phyloP scores from a whole-genome alignment of 1,140 invertebrate species.

The Microplitis mediator region DNA sequence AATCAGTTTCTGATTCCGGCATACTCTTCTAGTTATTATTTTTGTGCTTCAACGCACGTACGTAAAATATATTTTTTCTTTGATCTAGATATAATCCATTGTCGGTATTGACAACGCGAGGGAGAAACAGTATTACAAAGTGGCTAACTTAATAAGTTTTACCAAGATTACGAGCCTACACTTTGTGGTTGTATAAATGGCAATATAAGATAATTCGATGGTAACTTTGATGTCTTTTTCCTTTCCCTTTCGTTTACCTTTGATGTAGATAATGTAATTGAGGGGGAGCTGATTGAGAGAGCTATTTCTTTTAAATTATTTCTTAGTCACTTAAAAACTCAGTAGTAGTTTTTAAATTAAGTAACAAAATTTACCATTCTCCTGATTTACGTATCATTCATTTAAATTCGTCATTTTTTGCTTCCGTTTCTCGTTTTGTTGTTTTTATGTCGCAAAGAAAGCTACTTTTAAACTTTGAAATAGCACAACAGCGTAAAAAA shows the following conservation, averaged over 20 bases:
- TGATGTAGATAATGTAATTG: too few species aligned
- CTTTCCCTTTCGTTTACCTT: neutral
- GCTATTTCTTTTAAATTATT: too few species aligned
- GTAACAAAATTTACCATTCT: too few species aligned
- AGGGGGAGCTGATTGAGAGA: too few species aligned
- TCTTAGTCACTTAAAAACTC: too few species aligned
- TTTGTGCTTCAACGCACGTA: neutral
- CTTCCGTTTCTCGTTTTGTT: neutral
- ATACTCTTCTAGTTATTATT: neutral
- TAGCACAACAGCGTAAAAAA: slow-evolving; percentile 17
- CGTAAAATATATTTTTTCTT: slow-evolving; percentile 22
- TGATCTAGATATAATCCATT: slow-evolving; percentile 26
- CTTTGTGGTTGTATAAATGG: neutral
- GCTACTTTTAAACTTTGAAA: slow-evolving; percentile 21
- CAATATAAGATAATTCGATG: slow-evolving; percentile 6
- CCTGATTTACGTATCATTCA: neutral
- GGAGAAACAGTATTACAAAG: neutral
- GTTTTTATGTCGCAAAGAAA: slow-evolving; percentile 6
- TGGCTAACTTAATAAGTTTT: slow-evolving; percentile 13
- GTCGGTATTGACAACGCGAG: neutral
- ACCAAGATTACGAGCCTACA: slow-evolving; percentile 2
- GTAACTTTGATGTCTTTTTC: slow-evolving; percentile 8
- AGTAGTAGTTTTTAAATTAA: too few species aligned
- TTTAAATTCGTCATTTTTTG: neutral
- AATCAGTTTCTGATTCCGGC: neutral